A percentile compares a stretch with the other conserved stretches of the same genome.
These are phyloP conservation scores for Ophion ventricosus DNA, from an alignment of 2,888 invertebrate genomes.

Conservation along the genomic window DNA sequence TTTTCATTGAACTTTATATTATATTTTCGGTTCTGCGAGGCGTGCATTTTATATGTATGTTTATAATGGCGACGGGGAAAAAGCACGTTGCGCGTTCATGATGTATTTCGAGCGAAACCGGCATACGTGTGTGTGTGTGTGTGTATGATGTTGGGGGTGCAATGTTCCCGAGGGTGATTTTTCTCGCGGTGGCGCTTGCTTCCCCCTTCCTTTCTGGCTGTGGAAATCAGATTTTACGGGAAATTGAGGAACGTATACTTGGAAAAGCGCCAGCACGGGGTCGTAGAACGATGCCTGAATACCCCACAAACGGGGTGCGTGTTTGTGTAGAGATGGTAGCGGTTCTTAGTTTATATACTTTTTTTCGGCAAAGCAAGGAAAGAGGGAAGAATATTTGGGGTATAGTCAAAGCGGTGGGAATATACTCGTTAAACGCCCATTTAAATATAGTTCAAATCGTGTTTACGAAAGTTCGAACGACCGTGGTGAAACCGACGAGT, in stretches of 20 bases:
- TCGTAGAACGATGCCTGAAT: conserved; percentile 42
- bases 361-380: conserved; percentile 16
- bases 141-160: neutral
- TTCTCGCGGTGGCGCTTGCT: conserved; percentile 11
- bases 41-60: neutral
- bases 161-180: conserved; percentile 36
- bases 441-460: neutral
- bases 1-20: conserved; percentile 7
- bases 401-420: neutral
- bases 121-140: neutral
- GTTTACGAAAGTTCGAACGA: neutral
- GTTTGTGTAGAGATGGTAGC: conserved; percentile 7
- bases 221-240: conserved; percentile 71
- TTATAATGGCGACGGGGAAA: conserved; percentile 1
- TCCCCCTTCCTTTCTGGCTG: conserved; percentile 1
- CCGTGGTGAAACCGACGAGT: neutral
- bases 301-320: conserved; percentile 3
- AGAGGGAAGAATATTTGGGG: neutral
- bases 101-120: conserved; percentile 7
- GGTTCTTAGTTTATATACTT: conserved; percentile 25
- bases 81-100: conserved; percentile 2
- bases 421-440: neutral
- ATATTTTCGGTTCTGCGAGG: conserved; percentile 10
- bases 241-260: conserved; percentile 71
- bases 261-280: conserved; percentile 66